phyloP scores from a whole-genome alignment of 2,797 vertebrate species.

The Hydrocynus forskahlii region DNA sequence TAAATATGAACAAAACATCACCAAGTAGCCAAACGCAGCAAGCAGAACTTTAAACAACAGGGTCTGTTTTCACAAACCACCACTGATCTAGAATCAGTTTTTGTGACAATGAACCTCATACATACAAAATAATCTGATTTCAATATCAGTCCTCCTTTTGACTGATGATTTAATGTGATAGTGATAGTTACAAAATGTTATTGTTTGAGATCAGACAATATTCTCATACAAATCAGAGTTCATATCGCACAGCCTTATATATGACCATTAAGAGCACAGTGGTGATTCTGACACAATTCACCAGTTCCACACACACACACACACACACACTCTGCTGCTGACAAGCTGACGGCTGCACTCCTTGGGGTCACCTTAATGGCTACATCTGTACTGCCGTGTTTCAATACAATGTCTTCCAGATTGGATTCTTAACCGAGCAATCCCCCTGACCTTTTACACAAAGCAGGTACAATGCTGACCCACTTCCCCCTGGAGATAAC shows the following conservation, averaged over 20 bases:
- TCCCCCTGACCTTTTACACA: constrained; percentile 77
- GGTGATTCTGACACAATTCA: constrained; percentile 1
- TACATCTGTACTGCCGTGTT: constrained; percentile 76
- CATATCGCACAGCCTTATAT: neutral
- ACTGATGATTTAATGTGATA: no score
- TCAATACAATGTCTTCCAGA: constrained; percentile 76
- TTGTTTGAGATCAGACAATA: neutral
- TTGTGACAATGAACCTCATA: no score
- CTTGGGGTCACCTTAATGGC: constrained; percentile 69
- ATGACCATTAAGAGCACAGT: neutral
- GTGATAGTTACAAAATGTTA: neutral
- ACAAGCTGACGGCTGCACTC: constrained; percentile 35
- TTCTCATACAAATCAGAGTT: neutral
- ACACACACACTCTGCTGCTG: constrained; percentile 2
- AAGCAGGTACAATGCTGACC: constrained; percentile 66
- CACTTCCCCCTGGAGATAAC: constrained; percentile 56
- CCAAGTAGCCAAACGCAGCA: no score
- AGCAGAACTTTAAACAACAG: no score
- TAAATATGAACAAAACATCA: no score
- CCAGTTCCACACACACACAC: neutral
- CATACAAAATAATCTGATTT: no score
- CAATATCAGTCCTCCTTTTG: no score
- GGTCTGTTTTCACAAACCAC: no score
- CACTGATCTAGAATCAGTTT: no score
- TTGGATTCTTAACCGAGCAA: constrained; percentile 74